Conservation (phyloP, 2,113 vertebrate species). For the Colinus virginianus region DNA sequence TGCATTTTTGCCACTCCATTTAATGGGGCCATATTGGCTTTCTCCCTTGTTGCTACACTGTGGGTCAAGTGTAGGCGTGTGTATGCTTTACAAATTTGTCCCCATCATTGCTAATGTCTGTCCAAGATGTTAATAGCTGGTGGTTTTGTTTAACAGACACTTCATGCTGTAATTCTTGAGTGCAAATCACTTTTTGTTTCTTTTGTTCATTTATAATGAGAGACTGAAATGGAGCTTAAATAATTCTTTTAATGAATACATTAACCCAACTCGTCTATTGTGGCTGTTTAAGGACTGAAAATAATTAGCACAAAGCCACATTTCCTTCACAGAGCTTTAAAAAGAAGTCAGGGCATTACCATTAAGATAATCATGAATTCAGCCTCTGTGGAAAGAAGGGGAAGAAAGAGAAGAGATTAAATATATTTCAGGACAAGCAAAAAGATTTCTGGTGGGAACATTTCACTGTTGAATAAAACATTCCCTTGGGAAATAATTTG, state of each 20-base stretch:
- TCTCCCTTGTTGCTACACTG: constrained; percentile 68
- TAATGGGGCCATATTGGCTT: constrained; percentile 69
- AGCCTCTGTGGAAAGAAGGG: constrained; percentile 64
- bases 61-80: constrained; percentile 82
- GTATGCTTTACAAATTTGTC: constrained; percentile 71
- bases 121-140: constrained; percentile 62
- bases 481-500: constrained; percentile 68
- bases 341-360: constrained; percentile 71
- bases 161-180: constrained; percentile 78
- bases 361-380: constrained; percentile 75
- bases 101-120: constrained; percentile 60
- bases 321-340: constrained; percentile 75
- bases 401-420: constrained; percentile 56
- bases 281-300: constrained; percentile 77
- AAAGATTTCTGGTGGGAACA: constrained; percentile 77
- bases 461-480: constrained; percentile 70
- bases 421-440: constrained; percentile 74
- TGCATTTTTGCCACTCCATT: constrained; percentile 69
- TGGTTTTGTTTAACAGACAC: constrained; percentile 75
- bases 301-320: constrained; percentile 78
- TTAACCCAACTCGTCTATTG: constrained; percentile 77
- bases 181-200: constrained; percentile 79
- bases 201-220: constrained; percentile 78
- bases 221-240: constrained; percentile 81
- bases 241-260: constrained; percentile 80